Base-by-base conservation (phyloP, 2,797 vertebrate genomes). In the Chelidonichthys spinosus region DNA sequence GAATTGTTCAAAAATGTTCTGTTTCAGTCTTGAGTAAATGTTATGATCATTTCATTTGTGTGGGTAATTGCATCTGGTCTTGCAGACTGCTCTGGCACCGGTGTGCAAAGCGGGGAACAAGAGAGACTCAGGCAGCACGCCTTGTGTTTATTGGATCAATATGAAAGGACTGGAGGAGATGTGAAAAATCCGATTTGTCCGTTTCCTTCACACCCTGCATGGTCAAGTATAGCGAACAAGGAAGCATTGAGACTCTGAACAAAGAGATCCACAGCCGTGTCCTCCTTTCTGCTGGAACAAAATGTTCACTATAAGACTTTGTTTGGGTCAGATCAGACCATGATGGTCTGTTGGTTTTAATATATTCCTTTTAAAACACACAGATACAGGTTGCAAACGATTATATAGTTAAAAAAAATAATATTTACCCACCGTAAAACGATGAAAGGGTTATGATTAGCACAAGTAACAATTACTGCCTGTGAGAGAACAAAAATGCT, bases 11-110 rank as follows among this genome's bases (percentile, higher is more conserved):
- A 35, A 84, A 86, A 86, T 43, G 42, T 72, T 84, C 66, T 58
- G 72, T 74, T 89, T 81, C 71, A 50, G 67, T 72, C 69, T 79
- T 85, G 71, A 81, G 86, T 81, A 86, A 92, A 94, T 89, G 85
- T 90, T 92, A 82, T 89, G 89, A 86, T 89, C 78, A 84, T 91
- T 92, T 91, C 54, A 86, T 87, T 88, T 90, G 86, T 69, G 73
- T 92, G 89, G 92, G 80, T 78, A 91, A 91, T 87, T 86, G 82
- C 82, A 86, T 90, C 85, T 93, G 85, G 76, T 75, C 73, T 80
- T 61, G 56, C 82, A 83, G 82, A 86, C 83, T 40, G 79, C 60
- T 85, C 76, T 86, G 85, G 85, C 73, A 17, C 79, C 69, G 66
- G 52, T 59, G 69, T 40, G 18, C 40, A 72, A 72, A 80, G 80